These are phyloP conservation scores for Troides oblongomaculatus DNA, from an alignment of 2,888 invertebrate species.

Conservation along the genomic window DNA sequence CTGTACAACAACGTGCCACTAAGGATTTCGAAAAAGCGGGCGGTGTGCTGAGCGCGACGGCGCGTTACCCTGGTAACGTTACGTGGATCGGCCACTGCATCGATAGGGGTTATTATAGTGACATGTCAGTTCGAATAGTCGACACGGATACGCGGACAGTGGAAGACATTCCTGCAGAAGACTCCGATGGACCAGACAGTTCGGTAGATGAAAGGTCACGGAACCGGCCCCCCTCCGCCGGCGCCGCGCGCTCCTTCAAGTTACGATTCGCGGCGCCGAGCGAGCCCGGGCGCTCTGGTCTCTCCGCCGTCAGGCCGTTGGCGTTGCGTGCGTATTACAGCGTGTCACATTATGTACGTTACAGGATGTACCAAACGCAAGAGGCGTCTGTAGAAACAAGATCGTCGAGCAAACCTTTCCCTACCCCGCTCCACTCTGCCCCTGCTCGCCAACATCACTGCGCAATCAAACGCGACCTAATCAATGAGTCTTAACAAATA, in stretches of 20 bases:
- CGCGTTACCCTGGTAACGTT: conserved; percentile 6
- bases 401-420: no score
- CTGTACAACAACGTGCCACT: conserved; percentile 64
- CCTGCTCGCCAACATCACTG: no score
- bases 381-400: no score
- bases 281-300: conserved; percentile 66
- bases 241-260: conserved; percentile 53
- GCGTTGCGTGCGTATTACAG: conserved; percentile 52
- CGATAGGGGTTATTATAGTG: neutral
- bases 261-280: conserved; percentile 64
- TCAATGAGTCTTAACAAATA: no score
- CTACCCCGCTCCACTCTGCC: no score
- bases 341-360: no score
- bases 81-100: neutral
- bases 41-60: neutral
- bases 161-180: no score
- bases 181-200: neutral
- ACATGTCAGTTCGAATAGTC: no score
- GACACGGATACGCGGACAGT: no score
- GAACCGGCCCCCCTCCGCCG: neutral
- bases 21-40: neutral
- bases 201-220: neutral
- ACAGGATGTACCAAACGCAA: no score
- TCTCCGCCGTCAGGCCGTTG: conserved; percentile 60
- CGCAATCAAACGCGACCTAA: no score